Conservation (phyloP, 2,888 invertebrate species). For the Campoplex capitator region DNA sequence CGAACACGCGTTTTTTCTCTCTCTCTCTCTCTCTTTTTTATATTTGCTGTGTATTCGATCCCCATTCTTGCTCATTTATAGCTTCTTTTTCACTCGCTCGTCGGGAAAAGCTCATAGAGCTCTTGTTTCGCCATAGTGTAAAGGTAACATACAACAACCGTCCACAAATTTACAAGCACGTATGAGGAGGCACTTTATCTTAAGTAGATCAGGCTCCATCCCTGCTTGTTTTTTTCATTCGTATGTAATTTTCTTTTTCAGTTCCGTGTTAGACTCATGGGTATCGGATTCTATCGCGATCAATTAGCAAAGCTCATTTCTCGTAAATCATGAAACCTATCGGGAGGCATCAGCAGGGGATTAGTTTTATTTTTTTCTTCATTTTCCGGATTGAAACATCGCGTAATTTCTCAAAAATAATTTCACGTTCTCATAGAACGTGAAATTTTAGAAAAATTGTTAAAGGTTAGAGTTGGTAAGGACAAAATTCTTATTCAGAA, state of each 20-base stretch:
- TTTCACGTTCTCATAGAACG: neutral
- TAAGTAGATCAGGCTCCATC: neutral
- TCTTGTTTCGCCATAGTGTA: conserved; percentile 65
- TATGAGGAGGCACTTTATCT: conserved; percentile 8
- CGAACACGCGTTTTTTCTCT: conserved; percentile 15
- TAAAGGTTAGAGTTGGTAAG: neutral
- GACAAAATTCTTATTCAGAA: conserved; percentile 12
- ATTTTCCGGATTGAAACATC: neutral
- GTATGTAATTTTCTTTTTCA: neutral
- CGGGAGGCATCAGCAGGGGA: neutral
- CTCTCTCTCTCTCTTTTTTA: conserved; percentile 30
- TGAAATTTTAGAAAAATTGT: neutral
- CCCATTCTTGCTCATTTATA: conserved; percentile 38
- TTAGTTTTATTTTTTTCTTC: neutral
- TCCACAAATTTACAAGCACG: conserved; percentile 25
- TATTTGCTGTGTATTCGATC: conserved; percentile 14
- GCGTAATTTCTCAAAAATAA: neutral
- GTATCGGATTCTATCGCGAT: neutral
- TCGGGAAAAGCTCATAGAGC: conserved; percentile 65
- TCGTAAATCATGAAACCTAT: neutral
- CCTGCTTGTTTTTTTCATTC: neutral
- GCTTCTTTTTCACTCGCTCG: conserved; percentile 53
- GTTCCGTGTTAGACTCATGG: neutral
- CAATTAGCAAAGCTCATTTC: neutral
- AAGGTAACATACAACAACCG: conserved; percentile 54